Evolutionary conservation across 1,140 invertebrate species (phyloP), one percentile per base, ranked within the genome.

Genomic region (Sminthurides bifidus): DNA sequence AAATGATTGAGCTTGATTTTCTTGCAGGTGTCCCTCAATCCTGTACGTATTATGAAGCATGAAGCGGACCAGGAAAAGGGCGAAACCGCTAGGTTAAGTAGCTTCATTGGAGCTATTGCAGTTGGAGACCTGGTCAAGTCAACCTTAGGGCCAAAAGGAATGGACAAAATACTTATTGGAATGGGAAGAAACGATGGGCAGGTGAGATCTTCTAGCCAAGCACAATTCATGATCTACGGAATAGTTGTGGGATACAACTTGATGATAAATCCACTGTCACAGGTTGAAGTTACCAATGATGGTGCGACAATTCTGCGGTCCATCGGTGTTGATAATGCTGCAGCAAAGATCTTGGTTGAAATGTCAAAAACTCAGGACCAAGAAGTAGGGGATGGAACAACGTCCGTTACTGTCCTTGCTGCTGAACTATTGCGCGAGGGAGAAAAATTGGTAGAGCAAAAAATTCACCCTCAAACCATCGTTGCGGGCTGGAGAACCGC

Each of bases 301-400:
- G 96, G 96, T 56, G 96, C 96, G 14, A 99, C 96, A 5, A 99
- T 99, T 70, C 74, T 99, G 40, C 92, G 93, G 71, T 83, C 87
- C 12, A 81, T 99, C 57, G 94, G 95, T 45, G 90, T 99, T 23
- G 95, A 99, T 70, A 99, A 99, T 75, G 93, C 96, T 46, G 94
- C 94, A 29, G 95, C 94, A 2, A 99, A 98, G 76, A 91, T 99
- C 68, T 75, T 99, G 27, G 92, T 98, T 19, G 92, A 99, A 63
- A 97, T 98, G 80, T 94, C 93, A 2, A 89, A 90, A 75, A 91
- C 94, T 8, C 95, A 98, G 71, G 96, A 99, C 76, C 92, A 95
- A 73, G 96, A 99, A 81, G 95, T 98, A 65, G 96, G 96, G 49
- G 96, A 99, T 81, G 96, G 95, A 27, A 99, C 96, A 37, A 99